These are phyloP conservation scores for Erpetoichthys calabaricus DNA, from an alignment of 2,797 vertebrate genomes.

Conservation along the genomic window DNA sequence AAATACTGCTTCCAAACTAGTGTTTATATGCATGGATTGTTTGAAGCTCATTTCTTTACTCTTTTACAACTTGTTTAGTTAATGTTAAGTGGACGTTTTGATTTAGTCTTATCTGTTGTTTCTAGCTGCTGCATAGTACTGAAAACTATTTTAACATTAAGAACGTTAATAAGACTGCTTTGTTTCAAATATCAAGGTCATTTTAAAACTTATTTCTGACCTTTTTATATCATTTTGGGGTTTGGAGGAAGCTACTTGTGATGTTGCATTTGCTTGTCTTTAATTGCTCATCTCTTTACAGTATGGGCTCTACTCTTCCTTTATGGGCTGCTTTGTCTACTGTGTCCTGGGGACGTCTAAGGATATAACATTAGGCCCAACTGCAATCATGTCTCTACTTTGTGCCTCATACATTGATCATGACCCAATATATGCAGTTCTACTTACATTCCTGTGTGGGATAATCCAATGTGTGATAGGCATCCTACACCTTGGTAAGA, in stretches of 20 bases:
- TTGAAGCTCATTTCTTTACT: no score
- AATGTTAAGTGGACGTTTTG: no score
- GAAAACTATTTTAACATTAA: no score
- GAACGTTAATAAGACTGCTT: no score
- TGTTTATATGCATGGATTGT: no score
- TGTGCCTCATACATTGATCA: slow-evolving; percentile 64
- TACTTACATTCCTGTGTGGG: slow-evolving; percentile 77
- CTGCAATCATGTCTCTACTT: slow-evolving; percentile 90
- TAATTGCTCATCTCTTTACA: slow-evolving; percentile 27
- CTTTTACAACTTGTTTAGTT: no score
- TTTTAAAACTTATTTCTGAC: no score
- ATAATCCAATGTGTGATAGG: slow-evolving; percentile 75
- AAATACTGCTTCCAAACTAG: no score
- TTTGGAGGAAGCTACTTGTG: background rate
- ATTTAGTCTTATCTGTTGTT: no score
- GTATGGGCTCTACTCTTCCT: slow-evolving; percentile 88
- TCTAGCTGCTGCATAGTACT: no score
- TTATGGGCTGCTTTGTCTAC: slow-evolving; percentile 85
- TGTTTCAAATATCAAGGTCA: no score
- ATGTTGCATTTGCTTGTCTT: background rate
- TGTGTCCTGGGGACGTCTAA: slow-evolving; percentile 84
- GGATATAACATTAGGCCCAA: slow-evolving; percentile 85
- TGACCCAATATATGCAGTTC: slow-evolving; percentile 56
- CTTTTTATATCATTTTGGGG: background rate
- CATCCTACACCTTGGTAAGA: slow-evolving; percentile 70